Conservation (phyloP, 2,888 invertebrate genomes). For the Sesamia inferens region DNA sequence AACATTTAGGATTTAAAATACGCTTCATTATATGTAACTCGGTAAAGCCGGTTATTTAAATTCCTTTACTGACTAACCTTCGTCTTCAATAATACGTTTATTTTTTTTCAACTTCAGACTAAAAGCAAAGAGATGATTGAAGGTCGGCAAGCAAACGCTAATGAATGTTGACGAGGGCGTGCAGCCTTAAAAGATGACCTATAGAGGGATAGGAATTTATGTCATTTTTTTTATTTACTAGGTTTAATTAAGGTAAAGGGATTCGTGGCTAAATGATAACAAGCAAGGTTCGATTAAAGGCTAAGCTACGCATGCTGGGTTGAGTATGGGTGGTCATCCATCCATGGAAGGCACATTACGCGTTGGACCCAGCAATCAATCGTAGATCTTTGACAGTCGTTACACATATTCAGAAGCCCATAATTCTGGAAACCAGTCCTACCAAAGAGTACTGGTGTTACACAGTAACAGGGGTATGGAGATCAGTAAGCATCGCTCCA, state of each 20-base stretch:
- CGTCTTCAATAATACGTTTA: conserved; percentile 13
- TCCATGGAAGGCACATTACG: neutral
- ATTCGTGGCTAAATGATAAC: neutral
- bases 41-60: conserved; percentile 4
- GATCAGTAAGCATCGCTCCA: neutral
- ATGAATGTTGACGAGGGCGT: neutral
- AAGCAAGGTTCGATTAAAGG: neutral
- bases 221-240: neutral
- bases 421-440: neutral
- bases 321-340: neutral
- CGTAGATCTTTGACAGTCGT: neutral
- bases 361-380: neutral
- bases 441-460: neutral
- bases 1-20: conserved; percentile 22
- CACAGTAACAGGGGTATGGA: neutral
- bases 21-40: neutral
- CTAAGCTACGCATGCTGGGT: neutral
- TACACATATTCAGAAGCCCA: neutral
- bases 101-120: conserved; percentile 8
- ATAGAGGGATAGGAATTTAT: neutral
- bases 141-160: conserved; percentile 16
- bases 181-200: neutral
- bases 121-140: conserved; percentile 24
- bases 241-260: neutral
- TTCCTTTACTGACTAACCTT: conserved; percentile 29